Base-by-base conservation (phyloP, 1,140 invertebrate species). In the Hylyphantes graminicola region DNA sequence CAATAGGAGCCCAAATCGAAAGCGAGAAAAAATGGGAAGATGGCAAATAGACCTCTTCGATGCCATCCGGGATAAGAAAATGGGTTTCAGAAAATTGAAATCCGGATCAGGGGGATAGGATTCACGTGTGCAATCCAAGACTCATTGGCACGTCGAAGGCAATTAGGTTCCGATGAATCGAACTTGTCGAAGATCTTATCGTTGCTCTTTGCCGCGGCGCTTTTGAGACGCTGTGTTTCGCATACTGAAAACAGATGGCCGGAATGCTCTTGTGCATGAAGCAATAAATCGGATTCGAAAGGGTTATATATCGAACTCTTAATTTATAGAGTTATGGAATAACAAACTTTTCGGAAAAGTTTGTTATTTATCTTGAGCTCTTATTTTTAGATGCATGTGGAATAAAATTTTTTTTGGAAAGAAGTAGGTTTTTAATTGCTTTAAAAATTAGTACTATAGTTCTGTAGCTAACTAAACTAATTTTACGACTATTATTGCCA, bases 41-140 rank as follows among this genome's bases (percentile, higher is more conserved):
- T 35, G 35, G 67, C 63, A 81, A 81, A 81, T 81, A 81, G 35
- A 72, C 67, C 78, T 68, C 51, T 53, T 72, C 78, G 78, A 81
- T 81, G 13, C 11, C 9, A 13, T 17, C 13, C 17, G 17, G 70
- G 80, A 83, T 83, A 74, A 83, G 80, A 65, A 35, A 75, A 83
- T 83, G 61, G 59, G 70, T 83, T 74, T 83, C 55, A 17, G 80
- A 83, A 83, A 83, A 83, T 83, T 83, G 80, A 83, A 83, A 83
- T 83, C 72, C 59, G 70, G 59, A 83, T 80, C 48, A n/a, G 19
- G 51, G 51, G 63, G 17, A 21, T 55, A 35, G 35, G 35, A 35
- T 35, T 35, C 21, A 9, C 19, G 55, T 9, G 12, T 57, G 80
- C 70, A 83, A 83, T 83, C 57, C 70, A 74, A 83, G 55, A 74